Percentiles rank a stretch among this genome's conserved stretches.
These are phyloP conservation scores for Drosophila auraria DNA, from an alignment of 1,140 invertebrate species.

Conservation along the genomic window DNA sequence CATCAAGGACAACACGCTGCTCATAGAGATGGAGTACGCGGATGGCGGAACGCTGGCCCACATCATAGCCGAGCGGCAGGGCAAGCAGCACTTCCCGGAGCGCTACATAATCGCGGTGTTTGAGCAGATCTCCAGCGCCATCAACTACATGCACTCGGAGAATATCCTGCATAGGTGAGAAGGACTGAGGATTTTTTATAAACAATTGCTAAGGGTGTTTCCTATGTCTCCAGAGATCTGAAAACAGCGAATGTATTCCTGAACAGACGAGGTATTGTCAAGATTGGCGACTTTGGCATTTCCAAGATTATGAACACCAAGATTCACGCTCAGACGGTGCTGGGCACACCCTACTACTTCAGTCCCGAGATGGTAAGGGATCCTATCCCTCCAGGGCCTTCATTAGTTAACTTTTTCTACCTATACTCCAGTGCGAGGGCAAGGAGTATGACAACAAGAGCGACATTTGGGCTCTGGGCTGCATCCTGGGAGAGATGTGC, in stretches of 20 bases:
- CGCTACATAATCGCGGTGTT: constrained; percentile 89
- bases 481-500: constrained; percentile 93
- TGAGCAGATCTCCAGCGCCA: constrained; percentile 90
- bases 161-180: constrained; percentile 90
- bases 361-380: constrained; percentile 92
- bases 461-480: constrained; percentile 93
- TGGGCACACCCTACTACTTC: constrained; percentile 94
- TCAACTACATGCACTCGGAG: constrained; percentile 90
- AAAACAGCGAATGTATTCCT: constrained; percentile 93
- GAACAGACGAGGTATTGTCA: constrained; percentile 88
- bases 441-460: constrained; percentile 92
- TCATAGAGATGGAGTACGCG: constrained; percentile 94
- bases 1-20: constrained; percentile 90
- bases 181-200: not conserved
- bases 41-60: constrained; percentile 91
- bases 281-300: constrained; percentile 93
- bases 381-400: too few relatives aligned
- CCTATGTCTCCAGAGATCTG: constrained; percentile 87
- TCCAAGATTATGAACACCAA: constrained; percentile 91
- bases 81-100: constrained; percentile 86
- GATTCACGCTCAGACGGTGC: constrained; percentile 90
- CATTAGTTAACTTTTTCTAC: not conserved
- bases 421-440: constrained; percentile 89
- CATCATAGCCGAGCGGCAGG: constrained; percentile 86
- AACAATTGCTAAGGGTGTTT: not conserved